phyloP scores from a whole-genome alignment of 2,888 invertebrate species.

The Dorcus hopei region DNA sequence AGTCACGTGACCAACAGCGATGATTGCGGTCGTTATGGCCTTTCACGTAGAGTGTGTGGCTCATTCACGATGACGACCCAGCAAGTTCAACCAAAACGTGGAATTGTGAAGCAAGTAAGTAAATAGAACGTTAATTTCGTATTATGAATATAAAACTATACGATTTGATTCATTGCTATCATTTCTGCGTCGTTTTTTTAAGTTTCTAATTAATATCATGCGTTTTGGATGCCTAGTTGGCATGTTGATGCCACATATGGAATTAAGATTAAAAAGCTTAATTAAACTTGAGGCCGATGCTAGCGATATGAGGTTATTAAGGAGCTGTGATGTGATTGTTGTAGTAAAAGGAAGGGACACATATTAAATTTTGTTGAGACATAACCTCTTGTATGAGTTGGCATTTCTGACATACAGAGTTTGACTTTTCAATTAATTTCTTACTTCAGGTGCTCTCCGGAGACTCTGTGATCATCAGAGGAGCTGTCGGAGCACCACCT shows the following conservation, averaged over 20 bases:
- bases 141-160: not conserved
- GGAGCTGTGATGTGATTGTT: not conserved
- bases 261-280: slow-evolving; percentile 15
- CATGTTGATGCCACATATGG: slow-evolving; percentile 31
- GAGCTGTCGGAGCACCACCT: slow-evolving; percentile 82
- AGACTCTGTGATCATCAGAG: slow-evolving; percentile 90
- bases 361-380: slow-evolving; percentile 9
- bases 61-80: slow-evolving; percentile 56
- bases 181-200: not conserved
- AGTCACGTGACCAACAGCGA: slow-evolving; percentile 35
- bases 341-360: not conserved
- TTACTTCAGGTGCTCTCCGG: slow-evolving; percentile 83
- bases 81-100: slow-evolving; percentile 51
- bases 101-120: slow-evolving; percentile 62
- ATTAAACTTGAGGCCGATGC: slow-evolving; percentile 4
- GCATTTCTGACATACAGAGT: slow-evolving; percentile 29
- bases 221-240: slow-evolving; percentile 40
- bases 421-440: slow-evolving; percentile 28
- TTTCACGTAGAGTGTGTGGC: slow-evolving; percentile 44
- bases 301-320: not conserved
- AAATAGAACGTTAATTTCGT: slow-evolving; percentile 8
- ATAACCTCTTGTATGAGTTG: slow-evolving; percentile 34
- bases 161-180: not conserved
- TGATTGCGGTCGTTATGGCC: slow-evolving; percentile 7
- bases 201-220: slow-evolving; percentile 1